A percentile compares a stretch with the other conserved stretches of the same genome.
Conservation (phyloP, 1,140 invertebrate genomes). For the Halyomorpha halys region DNA sequence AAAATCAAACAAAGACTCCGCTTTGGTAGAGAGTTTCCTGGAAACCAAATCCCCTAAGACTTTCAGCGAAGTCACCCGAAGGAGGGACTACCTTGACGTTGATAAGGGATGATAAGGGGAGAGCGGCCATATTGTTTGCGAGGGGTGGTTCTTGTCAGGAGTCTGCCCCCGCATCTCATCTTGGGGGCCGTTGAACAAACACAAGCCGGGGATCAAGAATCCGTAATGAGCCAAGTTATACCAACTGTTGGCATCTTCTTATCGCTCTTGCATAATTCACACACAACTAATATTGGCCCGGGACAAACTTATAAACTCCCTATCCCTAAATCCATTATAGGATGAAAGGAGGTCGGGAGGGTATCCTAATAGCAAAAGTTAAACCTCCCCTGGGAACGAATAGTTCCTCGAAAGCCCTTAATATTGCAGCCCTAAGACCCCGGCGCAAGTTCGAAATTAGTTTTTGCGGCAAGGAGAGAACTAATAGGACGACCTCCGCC, state of each 20-base stretch:
- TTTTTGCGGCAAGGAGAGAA: conserved; percentile 7
- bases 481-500: neutral
- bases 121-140: neutral
- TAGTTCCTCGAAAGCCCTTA: conserved; percentile 5
- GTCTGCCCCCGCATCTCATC: conserved; percentile 1
- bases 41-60: too few species aligned
- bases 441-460: conserved; percentile 15
- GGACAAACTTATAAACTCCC: conserved; percentile 28
- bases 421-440: neutral
- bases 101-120: neutral
- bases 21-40: too few species aligned
- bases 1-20: too few species aligned
- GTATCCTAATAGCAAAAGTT: conserved; percentile 28
- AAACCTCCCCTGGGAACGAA: conserved; percentile 3
- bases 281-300: conserved; percentile 28
- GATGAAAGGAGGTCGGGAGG: conserved; percentile 12
- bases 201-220: conserved; percentile 27
- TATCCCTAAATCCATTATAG: conserved; percentile 26
- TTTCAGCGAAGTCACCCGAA: neutral
- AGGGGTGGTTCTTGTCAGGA: neutral
- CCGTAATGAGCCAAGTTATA: conserved; percentile 27
- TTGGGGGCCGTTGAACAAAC: neutral
- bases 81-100: neutral
- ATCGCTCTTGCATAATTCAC: conserved; percentile 27
- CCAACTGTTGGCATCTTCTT: conserved; percentile 22